Evolutionary conservation across 37 sponge, comb jelly and placozoan species (phyloP).

Genomic region (Axinella damicornis): DNA sequence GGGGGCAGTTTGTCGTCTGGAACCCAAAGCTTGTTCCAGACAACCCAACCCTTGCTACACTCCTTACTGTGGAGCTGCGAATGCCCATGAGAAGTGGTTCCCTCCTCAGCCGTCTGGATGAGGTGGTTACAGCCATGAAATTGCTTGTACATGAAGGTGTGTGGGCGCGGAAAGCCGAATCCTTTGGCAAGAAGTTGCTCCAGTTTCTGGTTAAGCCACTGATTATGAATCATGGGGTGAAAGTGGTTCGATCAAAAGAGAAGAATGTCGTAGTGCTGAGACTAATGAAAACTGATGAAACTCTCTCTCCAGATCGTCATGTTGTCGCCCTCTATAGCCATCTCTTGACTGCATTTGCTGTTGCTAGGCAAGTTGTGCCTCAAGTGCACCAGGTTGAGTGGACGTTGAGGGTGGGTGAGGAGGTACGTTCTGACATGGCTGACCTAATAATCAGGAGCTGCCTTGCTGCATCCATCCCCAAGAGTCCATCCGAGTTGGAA

Average conservation of each 20-base stretch:
- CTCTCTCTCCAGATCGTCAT: too few relatives aligned
- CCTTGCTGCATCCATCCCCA: conserved; percentile 49
- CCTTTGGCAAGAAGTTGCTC: conserved; percentile 27
- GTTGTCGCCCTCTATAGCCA: conserved; percentile 22
- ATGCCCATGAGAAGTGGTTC: background rate
- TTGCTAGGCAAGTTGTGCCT: conserved; percentile 19
- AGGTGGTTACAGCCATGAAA: conserved; percentile 41
- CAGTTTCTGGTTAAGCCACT: conserved; percentile 37
- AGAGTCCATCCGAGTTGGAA: conserved; percentile 19
- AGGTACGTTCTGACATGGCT: conserved; percentile 32
- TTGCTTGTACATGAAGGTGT: background rate
- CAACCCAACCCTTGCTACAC: background rate
- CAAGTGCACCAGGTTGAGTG: conserved; percentile 28
- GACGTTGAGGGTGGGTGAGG: conserved; percentile 26
- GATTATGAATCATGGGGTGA: conserved; percentile 4
- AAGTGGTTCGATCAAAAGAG: background rate
- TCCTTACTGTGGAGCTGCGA: conserved; percentile 10
- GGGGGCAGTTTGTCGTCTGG: conserved; percentile 63
- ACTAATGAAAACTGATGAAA: background rate
- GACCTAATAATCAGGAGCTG: conserved; percentile 40
- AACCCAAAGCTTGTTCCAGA: conserved; percentile 17
- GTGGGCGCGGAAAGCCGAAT: conserved; percentile 1
- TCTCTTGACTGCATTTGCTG: conserved; percentile 25
- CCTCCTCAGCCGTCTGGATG: background rate
- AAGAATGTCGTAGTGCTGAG: background rate